Evolutionary conservation across 2,888 invertebrate species (phyloP), one percentile per base, ranked within the genome.

Genomic region (Anthrax anthrax): DNA sequence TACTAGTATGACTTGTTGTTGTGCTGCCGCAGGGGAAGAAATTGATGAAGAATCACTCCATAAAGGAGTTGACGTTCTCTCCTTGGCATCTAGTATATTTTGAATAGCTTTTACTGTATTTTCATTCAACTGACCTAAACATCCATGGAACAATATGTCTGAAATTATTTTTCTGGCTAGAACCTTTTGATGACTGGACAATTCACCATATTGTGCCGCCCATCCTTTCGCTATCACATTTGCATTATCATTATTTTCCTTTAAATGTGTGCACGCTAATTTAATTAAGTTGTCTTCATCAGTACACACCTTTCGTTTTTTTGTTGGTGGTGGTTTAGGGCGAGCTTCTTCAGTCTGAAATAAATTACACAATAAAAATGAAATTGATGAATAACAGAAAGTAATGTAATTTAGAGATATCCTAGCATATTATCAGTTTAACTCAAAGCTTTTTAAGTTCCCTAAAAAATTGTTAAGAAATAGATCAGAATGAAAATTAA

Each of bases 301-400:
- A n/a, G n/a, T n/a, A n/a, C n/a, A n/a, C n/a, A 12, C 34, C 34
- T 34, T 34, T 12, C 13, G 10, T 34, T 34, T 34, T 34, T 10
- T 12, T 13, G 10, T 34, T 34, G 34, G 10, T 12, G 10, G 34
- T 34, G 34, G 34, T 48, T 43, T 34, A 12, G 13, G 44, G 32
- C 17, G 47, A 47, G 39, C 47, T 47, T 19, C 18, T 14, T 16
- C 32, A 32, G 16, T 13, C 32, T n/a, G n/a, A n/a, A n/a, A n/a
- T n/a, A n/a, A n/a, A n/a, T n/a, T n/a, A n/a, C n/a, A n/a, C n/a
- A n/a, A n/a, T n/a, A n/a, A n/a, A n/a, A n/a, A n/a, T n/a, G n/a
- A n/a, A n/a, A n/a, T n/a, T n/a, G n/a, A n/a, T n/a, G n/a, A n/a
- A n/a, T n/a, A n/a, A n/a, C n/a, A n/a, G n/a, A n/a, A n/a, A n/a